Evolutionary conservation across 2,888 invertebrate genomes (phyloP).

Genomic region (Cerastis leucographa): DNA sequence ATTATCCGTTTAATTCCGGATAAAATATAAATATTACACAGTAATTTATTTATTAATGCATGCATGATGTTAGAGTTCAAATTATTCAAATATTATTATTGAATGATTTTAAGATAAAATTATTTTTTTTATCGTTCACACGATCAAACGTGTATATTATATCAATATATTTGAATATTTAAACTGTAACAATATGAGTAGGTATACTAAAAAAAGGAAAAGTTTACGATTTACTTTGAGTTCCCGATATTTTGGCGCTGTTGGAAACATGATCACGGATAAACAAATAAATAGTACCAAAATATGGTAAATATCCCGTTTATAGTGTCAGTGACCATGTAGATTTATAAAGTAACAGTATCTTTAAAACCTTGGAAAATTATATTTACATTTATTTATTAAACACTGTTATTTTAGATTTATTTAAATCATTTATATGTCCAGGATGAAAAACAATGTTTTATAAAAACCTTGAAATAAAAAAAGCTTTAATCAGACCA

Average conservation of each 20-base stretch:
- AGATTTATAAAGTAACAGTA: background rate
- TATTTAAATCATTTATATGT: background rate
- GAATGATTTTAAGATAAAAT: background rate
- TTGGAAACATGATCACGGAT: no score
- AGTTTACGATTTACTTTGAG: no score
- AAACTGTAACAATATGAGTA: background rate
- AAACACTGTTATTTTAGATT: background rate
- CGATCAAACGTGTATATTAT: conserved; percentile 25
- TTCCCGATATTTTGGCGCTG: no score
- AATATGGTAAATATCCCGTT: no score
- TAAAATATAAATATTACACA: background rate
- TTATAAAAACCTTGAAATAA: background rate
- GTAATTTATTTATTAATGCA: conserved; percentile 10
- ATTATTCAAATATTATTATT: conserved; percentile 14
- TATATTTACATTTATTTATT: conserved; percentile 3
- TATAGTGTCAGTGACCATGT: no score
- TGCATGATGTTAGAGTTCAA: background rate
- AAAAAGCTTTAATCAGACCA: background rate
- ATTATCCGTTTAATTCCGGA: background rate
- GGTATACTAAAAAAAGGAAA: no score
- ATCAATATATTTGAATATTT: background rate
- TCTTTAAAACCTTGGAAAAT: conserved; percentile 6
- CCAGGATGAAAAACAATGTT: background rate
- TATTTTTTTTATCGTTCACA: conserved; percentile 6
- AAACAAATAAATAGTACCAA: no score